Conservation (phyloP, 2,113 vertebrate genomes). For the Thryonomys swinderianus region DNA sequence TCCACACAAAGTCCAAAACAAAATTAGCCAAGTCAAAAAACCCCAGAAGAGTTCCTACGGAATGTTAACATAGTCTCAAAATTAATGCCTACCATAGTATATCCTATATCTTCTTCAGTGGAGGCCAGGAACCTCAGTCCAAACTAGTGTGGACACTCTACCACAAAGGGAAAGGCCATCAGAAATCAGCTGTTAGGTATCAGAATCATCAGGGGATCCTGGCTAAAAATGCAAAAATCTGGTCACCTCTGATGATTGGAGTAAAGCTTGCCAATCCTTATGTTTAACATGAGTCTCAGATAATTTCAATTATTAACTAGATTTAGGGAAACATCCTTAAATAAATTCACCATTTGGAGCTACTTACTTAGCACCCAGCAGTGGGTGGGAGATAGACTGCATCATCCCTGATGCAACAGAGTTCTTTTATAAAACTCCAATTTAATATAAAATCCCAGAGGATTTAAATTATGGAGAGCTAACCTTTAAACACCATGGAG, state of each 20-base stretch:
- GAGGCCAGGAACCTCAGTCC: not conserved
- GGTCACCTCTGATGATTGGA: not conserved
- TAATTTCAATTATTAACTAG: not conserved
- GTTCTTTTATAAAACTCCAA: not conserved
- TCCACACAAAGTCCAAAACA: not conserved
- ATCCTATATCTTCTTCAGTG: not conserved
- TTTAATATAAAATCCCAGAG: not conserved
- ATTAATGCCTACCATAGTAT: not conserved
- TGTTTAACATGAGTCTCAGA: not conserved
- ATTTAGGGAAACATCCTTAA: not conserved
- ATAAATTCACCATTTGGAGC: slow-evolving; percentile 3
- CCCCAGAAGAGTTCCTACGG: not conserved
- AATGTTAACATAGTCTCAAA: not conserved
- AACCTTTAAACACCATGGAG: not conserved
- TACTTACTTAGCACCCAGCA: not conserved
- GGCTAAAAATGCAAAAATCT: not conserved
- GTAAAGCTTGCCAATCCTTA: not conserved
- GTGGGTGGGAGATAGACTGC: not conserved
- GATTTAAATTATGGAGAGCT: not conserved
- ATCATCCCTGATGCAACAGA: not conserved
- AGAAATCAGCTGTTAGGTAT: not conserved
- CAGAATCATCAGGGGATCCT: not conserved
- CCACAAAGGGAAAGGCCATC: not conserved
- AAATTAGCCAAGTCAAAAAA: not conserved
- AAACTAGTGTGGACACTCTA: not conserved